Conservation (phyloP, 2,888 invertebrate species). For the Eledone cirrhosa region DNA sequence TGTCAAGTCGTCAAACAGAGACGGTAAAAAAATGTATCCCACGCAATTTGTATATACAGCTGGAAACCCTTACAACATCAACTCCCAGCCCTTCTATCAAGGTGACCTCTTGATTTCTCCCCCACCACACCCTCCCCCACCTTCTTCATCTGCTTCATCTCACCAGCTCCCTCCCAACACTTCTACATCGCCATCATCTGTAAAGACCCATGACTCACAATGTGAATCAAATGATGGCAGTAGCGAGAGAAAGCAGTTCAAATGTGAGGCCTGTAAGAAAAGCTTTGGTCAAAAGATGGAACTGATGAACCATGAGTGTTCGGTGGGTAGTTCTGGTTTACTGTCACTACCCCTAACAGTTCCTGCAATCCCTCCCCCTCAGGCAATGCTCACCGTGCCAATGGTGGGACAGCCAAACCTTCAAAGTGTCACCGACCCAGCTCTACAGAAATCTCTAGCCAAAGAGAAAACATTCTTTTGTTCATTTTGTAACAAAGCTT, state of each 20-base stretch:
- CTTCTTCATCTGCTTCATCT: not conserved
- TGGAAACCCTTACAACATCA: constrained; percentile 10
- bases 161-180: not conserved
- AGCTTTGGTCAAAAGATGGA: not conserved
- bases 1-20: no score
- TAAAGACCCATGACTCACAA: not conserved
- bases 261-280: constrained; percentile 1
- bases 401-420: no score
- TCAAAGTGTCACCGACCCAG: no score
- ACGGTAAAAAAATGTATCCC: constrained; percentile 10
- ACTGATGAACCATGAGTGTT: not conserved
- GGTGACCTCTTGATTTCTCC: not conserved
- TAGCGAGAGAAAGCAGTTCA: not conserved
- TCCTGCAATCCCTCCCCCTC: constrained; percentile 12
- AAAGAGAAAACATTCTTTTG: constrained; percentile 20
- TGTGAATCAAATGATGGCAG: not conserved
- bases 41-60: constrained; percentile 20
- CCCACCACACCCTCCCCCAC: not conserved
- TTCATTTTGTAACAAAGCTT: constrained; percentile 18
- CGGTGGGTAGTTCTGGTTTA: not conserved
- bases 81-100: constrained; percentile 3
- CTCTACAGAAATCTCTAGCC: not conserved
- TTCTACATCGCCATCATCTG: not conserved
- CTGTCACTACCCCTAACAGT: not conserved
- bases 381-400: not conserved